These are phyloP conservation scores for Caenorhabditis uteleia DNA, from an alignment of 2,888 invertebrate genomes.

Conservation along the genomic window DNA sequence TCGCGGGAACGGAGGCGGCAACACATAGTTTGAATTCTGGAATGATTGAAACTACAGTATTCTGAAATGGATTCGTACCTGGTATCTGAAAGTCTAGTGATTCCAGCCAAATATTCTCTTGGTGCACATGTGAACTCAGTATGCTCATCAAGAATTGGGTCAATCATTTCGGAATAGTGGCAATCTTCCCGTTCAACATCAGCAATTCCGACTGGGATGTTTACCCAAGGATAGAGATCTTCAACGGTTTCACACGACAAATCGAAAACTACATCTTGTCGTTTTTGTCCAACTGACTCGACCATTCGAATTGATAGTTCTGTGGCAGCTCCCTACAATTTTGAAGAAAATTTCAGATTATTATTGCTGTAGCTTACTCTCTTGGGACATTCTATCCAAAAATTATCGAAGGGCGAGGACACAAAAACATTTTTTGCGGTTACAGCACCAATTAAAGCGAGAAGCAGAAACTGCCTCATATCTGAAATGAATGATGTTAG, in stretches of 20 bases:
- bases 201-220: conserved; percentile 60
- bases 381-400: conserved; percentile 68
- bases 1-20: conserved; percentile 64
- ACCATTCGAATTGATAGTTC: conserved; percentile 64
- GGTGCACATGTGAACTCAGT: conserved; percentile 52
- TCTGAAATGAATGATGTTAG: no score
- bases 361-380: conserved; percentile 40
- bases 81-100: conserved; percentile 63
- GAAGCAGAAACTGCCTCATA: conserved; percentile 31
- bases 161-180: conserved; percentile 62
- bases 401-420: conserved; percentile 68
- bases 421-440: conserved; percentile 55
- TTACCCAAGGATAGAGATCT: conserved; percentile 65
- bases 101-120: conserved; percentile 68
- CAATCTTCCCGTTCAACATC: conserved; percentile 67
- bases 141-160: conserved; percentile 62
- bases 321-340: conserved; percentile 41
- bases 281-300: conserved; percentile 65
- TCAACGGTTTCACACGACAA: conserved; percentile 63
- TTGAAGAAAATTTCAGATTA: not conserved
- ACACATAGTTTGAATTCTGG: conserved; percentile 67
- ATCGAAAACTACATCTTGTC: conserved; percentile 67
- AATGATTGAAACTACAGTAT: conserved; percentile 15
- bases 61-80: conserved; percentile 43
- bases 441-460: conserved; percentile 13